A percentile compares a stretch with the other conserved stretches of the same genome.
Evolutionary conservation across 2,113 vertebrate genomes (phyloP).

Genomic region (Heterochromis multidens): DNA sequence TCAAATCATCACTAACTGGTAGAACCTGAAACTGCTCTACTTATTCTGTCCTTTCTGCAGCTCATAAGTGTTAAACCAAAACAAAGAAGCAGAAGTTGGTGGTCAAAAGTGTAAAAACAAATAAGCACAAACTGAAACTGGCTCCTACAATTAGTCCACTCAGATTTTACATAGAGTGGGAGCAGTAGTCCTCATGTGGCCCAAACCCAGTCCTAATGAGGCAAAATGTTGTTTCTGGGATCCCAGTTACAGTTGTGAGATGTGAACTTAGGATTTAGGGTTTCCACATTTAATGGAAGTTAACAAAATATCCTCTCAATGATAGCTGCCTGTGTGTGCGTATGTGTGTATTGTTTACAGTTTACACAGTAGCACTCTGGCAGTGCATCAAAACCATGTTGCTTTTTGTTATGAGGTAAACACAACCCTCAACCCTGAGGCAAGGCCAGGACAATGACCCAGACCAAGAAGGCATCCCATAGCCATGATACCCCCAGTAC

Average conservation of each 20-base stretch:
- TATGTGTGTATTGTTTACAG: constrained; percentile 43
- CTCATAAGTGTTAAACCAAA: neutral
- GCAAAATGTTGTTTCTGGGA: neutral
- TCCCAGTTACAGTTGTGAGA: neutral
- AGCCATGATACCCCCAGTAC: constrained; percentile 29
- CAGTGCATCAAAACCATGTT: constrained; percentile 46
- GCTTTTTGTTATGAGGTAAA: constrained; percentile 65
- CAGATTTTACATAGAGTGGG: neutral
- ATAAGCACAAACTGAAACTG: neutral
- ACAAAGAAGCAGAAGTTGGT: neutral
- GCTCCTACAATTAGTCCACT: neutral
- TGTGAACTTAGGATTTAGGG: neutral
- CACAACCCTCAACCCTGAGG: constrained; percentile 42
- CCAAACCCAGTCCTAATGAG: neutral
- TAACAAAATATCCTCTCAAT: neutral
- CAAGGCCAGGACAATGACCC: constrained; percentile 40
- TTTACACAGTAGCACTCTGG: constrained; percentile 52
- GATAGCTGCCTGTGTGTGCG: neutral
- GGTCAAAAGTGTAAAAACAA: neutral
- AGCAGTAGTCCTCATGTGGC: neutral
- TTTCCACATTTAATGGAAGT: neutral
- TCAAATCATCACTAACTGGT: neutral
- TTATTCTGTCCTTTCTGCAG: neutral
- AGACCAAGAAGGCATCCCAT: neutral
- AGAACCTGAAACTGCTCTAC: neutral